A percentile compares a stretch with the other conserved stretches of the same genome.
Conservation (phyloP, 2,113 vertebrate genomes). For the Pristiophorus japonicus region DNA sequence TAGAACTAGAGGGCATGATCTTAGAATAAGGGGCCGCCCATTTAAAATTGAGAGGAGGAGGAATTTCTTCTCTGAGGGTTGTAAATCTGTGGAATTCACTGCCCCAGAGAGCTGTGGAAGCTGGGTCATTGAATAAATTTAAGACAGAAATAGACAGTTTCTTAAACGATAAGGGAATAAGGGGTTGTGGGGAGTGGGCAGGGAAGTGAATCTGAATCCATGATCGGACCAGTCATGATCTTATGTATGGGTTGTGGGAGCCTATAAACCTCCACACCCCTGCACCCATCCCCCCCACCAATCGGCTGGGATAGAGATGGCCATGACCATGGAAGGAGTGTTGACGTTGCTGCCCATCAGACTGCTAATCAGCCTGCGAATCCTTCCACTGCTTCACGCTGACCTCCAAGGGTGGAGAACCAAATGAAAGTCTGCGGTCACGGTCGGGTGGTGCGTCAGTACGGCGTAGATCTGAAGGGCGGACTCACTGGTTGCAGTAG, state of each 20-base stretch:
- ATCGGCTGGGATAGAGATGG: neutral
- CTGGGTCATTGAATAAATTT: too few relatives aligned
- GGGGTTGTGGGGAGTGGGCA: too few relatives aligned
- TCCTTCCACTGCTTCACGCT: neutral
- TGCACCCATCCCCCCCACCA: neutral
- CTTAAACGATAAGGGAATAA: too few relatives aligned
- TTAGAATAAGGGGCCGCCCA: too few relatives aligned
- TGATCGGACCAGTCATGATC: too few relatives aligned
- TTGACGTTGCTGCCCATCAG: neutral
- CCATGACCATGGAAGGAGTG: neutral
- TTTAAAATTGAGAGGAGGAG: too few relatives aligned
- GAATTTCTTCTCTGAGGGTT: too few relatives aligned
- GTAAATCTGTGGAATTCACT: too few relatives aligned
- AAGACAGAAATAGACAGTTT: too few relatives aligned
- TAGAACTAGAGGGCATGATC: too few relatives aligned
- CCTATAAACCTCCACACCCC: neutral
- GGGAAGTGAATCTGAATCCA: too few relatives aligned
- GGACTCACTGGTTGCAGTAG: conserved; percentile 94
- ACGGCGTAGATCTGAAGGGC: neutral
- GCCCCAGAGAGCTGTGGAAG: too few relatives aligned
- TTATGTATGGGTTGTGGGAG: neutral
- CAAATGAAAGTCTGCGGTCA: neutral
- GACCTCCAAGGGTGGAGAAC: rapidly evolving
- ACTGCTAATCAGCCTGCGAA: neutral
- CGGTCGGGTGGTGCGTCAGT: neutral